Conservation (phyloP, 1,140 invertebrate species). For the Xylocopa sonorina region DNA sequence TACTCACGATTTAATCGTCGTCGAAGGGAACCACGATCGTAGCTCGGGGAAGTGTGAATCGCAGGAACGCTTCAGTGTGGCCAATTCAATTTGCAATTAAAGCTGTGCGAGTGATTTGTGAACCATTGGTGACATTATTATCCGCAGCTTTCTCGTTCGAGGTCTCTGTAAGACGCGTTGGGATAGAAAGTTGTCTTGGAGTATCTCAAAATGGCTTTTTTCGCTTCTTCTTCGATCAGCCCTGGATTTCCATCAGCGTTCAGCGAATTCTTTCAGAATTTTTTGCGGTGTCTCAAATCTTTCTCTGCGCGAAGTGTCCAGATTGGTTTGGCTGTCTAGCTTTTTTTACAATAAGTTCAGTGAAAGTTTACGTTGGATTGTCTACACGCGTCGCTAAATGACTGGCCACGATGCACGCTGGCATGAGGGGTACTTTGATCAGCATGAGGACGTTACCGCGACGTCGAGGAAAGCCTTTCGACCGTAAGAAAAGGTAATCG, state of each 20-base stretch:
- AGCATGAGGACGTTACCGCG: slow-evolving; percentile 55
- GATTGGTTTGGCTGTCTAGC: too few species aligned
- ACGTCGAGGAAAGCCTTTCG: slow-evolving; percentile 52
- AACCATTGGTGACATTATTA: not conserved
- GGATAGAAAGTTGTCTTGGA: too few species aligned
- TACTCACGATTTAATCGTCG: too few species aligned
- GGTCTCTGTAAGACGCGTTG: too few species aligned
- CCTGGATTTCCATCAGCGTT: not conserved
- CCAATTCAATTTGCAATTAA: not conserved
- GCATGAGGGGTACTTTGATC: slow-evolving; percentile 76
- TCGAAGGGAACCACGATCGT: too few species aligned
- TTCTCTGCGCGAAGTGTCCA: slow-evolving; percentile 10
- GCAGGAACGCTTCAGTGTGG: not conserved
- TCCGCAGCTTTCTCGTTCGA: too few species aligned
- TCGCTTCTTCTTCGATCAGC: not conserved
- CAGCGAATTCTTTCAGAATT: not conserved
- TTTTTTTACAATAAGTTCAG: too few species aligned
- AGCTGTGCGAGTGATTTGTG: not conserved
- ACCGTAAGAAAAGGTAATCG: slow-evolving; percentile 78
- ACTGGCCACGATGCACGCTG: slow-evolving; percentile 72
- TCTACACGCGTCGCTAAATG: slow-evolving; percentile 4
- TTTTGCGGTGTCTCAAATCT: not conserved
- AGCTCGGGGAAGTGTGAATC: too few species aligned
- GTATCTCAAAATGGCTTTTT: too few species aligned
- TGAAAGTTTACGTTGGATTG: slow-evolving; percentile 28